Conservation (phyloP, 2,113 vertebrate species). For the Dascyllus trimaculatus region DNA sequence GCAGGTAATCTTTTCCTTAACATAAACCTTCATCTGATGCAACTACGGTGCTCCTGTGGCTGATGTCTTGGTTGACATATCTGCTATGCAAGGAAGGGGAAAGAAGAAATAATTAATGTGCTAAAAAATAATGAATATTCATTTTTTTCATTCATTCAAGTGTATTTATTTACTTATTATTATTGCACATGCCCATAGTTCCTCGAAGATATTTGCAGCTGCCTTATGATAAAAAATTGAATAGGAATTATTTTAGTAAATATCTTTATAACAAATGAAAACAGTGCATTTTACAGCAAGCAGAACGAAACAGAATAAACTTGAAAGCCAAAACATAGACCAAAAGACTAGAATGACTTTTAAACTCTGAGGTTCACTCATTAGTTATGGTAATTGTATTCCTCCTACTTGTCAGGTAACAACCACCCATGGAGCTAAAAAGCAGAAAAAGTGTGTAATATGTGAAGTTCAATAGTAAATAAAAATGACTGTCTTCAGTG, state of each 20-base stretch:
- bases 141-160: no score
- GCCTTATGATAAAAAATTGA: background rate
- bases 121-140: no score
- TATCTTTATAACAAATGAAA: background rate
- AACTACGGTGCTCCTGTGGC: background rate
- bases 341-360: constrained; percentile 1
- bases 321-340: background rate
- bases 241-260: background rate
- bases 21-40: background rate
- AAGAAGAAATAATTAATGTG: background rate
- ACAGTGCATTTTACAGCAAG: background rate
- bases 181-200: no score
- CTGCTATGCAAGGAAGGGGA: background rate
- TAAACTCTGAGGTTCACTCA: background rate
- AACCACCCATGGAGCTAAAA: constrained; percentile 8
- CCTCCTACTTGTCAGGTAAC: background rate
- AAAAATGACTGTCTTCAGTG: background rate
- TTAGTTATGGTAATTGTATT: background rate
- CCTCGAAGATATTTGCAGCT: background rate
- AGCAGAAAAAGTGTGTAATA: constrained; percentile 8
- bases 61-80: background rate
- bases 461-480: constrained; percentile 18
- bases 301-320: background rate
- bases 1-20: constrained; percentile 33
- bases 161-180: no score